A percentile compares a stretch with the other conserved stretches of the same genome.
Evolutionary conservation across 2,113 vertebrate species (phyloP).

Genomic region (Peucedramus taeniatus): DNA sequence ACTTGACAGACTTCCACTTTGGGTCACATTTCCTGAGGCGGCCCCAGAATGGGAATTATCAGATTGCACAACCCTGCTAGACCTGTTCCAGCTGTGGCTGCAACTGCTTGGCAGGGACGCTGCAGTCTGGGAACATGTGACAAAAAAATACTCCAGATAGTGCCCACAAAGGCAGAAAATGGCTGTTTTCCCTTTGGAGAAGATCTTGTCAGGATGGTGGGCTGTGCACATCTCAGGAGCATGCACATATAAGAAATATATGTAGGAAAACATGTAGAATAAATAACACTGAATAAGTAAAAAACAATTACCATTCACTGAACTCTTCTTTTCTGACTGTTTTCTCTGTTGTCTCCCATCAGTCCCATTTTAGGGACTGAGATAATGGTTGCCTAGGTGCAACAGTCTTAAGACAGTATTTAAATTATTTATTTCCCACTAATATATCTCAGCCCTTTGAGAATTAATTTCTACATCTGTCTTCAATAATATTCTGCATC

Average conservation of each 20-base stretch:
- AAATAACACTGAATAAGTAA: neutral
- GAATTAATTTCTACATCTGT: neutral
- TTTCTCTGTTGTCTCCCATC: neutral
- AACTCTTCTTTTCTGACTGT: neutral
- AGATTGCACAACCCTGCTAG: neutral
- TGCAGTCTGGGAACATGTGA: neutral
- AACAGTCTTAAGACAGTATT: neutral
- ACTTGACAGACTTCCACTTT: conserved; percentile 3
- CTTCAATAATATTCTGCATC: neutral
- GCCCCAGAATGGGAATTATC: neutral
- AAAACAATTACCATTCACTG: neutral
- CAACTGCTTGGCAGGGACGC: neutral
- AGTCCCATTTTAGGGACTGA: neutral
- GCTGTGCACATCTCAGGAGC: neutral
- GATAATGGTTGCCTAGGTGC: neutral
- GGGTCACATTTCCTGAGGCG: neutral
- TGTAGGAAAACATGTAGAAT: neutral
- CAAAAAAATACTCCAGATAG: neutral
- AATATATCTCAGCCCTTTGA: neutral
- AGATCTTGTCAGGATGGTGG: neutral
- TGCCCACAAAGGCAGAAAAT: neutral
- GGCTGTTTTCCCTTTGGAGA: neutral
- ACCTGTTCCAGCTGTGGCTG: neutral
- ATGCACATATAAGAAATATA: neutral
- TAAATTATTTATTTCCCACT: neutral